Percentiles rank a stretch among this genome's conserved stretches.
Evolutionary conservation across 2,797 vertebrate species (phyloP).

Genomic region (Pseudomugil tenellus): DNA sequence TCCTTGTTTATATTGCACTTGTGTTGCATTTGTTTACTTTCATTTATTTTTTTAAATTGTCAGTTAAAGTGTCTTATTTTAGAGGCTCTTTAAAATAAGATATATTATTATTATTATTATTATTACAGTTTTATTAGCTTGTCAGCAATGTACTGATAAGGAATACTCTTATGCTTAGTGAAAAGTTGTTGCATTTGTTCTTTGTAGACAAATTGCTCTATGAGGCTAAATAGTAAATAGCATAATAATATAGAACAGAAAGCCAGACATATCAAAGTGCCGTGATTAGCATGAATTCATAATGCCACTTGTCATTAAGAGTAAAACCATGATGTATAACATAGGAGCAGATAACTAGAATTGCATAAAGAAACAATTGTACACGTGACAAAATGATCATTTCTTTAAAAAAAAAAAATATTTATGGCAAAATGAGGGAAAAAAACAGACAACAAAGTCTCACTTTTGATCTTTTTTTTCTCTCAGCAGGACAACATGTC

Average conservation of each 20-base stretch:
- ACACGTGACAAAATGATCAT: not conserved
- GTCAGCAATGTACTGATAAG: not conserved
- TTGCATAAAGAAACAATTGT: not conserved
- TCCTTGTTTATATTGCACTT: too few relatives aligned
- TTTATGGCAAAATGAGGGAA: not conserved
- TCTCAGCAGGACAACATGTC: slow-evolving; percentile 9
- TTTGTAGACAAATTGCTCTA: not conserved
- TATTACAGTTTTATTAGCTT: too few relatives aligned
- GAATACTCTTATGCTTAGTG: not conserved
- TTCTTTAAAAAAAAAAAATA: too few relatives aligned
- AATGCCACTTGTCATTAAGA: too few relatives aligned
- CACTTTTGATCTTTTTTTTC: not conserved
- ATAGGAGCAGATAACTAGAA: not conserved
- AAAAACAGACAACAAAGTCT: not conserved
- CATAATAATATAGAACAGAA: not conserved
- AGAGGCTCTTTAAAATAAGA: too few relatives aligned
- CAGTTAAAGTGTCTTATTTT: too few relatives aligned
- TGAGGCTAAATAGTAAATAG: not conserved
- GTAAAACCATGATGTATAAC: not conserved
- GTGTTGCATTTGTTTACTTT: too few relatives aligned
- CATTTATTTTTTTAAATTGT: too few relatives aligned
- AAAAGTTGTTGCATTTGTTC: not conserved
- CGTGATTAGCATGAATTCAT: not conserved
- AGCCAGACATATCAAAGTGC: not conserved
- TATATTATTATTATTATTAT: too few relatives aligned